Evolutionary conservation across 2,113 vertebrate species (phyloP), one percentile per base, ranked within the genome.

Genomic region (Lanius collurio): DNA sequence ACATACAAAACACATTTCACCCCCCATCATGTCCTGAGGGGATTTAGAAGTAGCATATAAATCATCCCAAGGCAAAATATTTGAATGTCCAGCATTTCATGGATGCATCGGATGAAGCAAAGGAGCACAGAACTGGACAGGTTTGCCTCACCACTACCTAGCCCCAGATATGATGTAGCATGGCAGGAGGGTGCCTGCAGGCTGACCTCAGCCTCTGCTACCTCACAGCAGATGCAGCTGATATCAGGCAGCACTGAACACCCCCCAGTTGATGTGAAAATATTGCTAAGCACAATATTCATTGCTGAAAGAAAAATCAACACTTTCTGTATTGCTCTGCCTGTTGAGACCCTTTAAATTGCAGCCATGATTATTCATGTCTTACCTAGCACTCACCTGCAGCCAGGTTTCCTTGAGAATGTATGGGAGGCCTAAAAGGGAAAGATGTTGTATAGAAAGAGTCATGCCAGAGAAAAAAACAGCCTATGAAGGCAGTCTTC

Each of bases 151-250:
- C 23, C 28, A 22, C 20, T 14, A n/a, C 62, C 44, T n/a, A 64
- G 31, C 37, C 44, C 55, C 53, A 37, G 57, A 31, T 2, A 11
- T 11, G 70, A 31, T 49, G 41, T 0, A 12, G 21, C 30, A 42
- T 5, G 12, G 30, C 55, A 62, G 55, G n/a, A 55, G 21, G 26
- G 12, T 0, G 2, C 78, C 90, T 39, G n/a, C 57, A 47, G 57
- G 65, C 41, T 53, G 52, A 23, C 33, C 74, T 75, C 81, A 85
- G 41, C 37, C 70, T 87, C 84, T 85, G 44, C 44, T 41, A 22
- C 65, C 16, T 76, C 4, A 0, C 49, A 27, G 49, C 1, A 26
- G 65, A 35, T 52, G 35, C 3, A 1, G 39, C 42, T 3, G 0
- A 60, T 42, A 75, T 35, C 60, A 52, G 15, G 18, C 77, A 63